Base-by-base conservation (phyloP, 1,140 invertebrate species). In the Teleopsis dalmanni region DNA sequence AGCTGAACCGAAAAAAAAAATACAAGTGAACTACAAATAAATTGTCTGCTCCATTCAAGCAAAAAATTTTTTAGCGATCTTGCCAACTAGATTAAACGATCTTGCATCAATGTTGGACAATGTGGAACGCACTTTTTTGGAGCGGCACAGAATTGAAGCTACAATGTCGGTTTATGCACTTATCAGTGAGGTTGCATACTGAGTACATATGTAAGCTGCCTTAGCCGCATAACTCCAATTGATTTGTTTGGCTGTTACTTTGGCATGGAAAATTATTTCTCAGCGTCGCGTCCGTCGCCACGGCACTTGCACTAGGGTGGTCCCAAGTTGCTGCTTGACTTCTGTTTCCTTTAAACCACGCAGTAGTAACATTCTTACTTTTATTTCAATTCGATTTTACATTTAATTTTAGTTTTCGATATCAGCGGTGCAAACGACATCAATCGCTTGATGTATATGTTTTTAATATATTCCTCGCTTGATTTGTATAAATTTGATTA, bases 401-500 rank as follows among this genome's bases (percentile, higher is more conserved):
- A n/a, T n/a, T n/a, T n/a, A n/a, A n/a, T n/a, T n/a, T n/a, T n/a
- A n/a, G n/a, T n/a, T n/a, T n/a, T n/a, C n/a, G n/a, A n/a, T n/a
- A n/a, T n/a, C n/a, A n/a, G n/a, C n/a, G n/a, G n/a, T n/a, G n/a
- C n/a, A n/a, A n/a, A n/a, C 14, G 35, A 9, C 35, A 19, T 7
- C 35, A 8, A 9, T 37, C 14, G 7, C 13, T n/a, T 14, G 35
- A 37, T 9, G 8, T 19, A 37, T 37, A 14, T 19, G 14, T 37
- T 37, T 31, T 37, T 37, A 37, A 9, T 35, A 21, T 19, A 31
- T 46, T 10, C 21, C 33, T 11, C 29, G 23, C 11, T 36, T 33
- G 44, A 36, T 46, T 46, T 46, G 44, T 46, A 36, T 46, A 46
- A 34, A 46, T 46, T 36, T 36, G 44, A 46, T 46, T 46, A 34